Percentiles rank a stretch among this genome's conserved stretches.
These are phyloP conservation scores for Schizaphis graminum DNA, from an alignment of 2,888 invertebrate genomes.

Conservation along the genomic window DNA sequence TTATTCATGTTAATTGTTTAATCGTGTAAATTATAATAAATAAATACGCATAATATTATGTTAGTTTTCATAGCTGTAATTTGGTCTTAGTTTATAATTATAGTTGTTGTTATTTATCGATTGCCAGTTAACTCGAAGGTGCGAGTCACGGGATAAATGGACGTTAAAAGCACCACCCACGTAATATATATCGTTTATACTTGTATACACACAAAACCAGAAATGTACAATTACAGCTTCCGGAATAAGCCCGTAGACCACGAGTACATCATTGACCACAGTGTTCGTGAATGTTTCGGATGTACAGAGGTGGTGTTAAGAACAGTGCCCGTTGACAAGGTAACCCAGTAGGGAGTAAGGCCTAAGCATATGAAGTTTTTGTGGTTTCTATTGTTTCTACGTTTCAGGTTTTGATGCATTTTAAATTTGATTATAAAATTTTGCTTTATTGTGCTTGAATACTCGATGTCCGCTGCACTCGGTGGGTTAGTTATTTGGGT, in stretches of 20 bases:
- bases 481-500: not conserved
- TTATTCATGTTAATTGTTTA: not conserved
- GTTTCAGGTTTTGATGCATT: not conserved
- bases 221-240: not conserved
- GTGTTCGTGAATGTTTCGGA: not conserved
- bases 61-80: not conserved
- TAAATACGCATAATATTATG: not conserved
- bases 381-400: not conserved
- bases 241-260: not conserved
- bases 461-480: not conserved
- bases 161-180: not conserved
- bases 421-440: not conserved
- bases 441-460: not conserved
- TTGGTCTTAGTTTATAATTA: not conserved
- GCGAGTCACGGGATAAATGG: not conserved
- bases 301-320: not conserved
- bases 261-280: not conserved
- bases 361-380: not conserved
- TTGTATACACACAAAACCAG: not conserved
- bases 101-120: not conserved
- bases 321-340: not conserved
- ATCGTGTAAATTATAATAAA: not conserved
- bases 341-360: not conserved
- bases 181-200: not conserved
- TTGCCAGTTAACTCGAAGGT: not conserved